A percentile compares a stretch with the other conserved stretches of the same genome.
These are phyloP conservation scores for Ataeniobius toweri DNA, from an alignment of 2,797 vertebrate genomes.

Conservation along the genomic window DNA sequence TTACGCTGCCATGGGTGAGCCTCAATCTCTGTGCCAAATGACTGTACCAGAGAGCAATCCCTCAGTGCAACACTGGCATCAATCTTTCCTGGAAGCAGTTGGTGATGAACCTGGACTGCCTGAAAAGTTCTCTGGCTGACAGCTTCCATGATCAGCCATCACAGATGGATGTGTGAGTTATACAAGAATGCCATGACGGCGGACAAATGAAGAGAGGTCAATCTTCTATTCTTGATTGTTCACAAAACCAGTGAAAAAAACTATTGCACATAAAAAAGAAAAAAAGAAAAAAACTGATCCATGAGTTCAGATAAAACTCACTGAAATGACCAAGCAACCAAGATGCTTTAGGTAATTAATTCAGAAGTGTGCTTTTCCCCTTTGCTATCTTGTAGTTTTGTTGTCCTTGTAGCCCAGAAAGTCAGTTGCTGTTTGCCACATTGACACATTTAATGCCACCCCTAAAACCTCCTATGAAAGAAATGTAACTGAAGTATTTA, in stretches of 20 bases:
- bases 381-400: no score
- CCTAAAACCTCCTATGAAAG: background rate
- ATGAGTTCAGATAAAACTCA: background rate
- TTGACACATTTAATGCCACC: background rate
- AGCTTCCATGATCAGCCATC: conserved; percentile 73
- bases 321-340: background rate
- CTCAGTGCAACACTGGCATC: conserved; percentile 65
- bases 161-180: conserved; percentile 71
- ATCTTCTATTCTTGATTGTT: conserved; percentile 36
- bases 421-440: background rate
- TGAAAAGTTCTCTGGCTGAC: conserved; percentile 71
- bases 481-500: background rate
- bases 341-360: background rate
- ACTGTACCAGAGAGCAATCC: conserved; percentile 69
- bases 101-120: conserved; percentile 63
- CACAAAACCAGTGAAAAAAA: conserved; percentile 11
- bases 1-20: conserved; percentile 65
- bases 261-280: conserved; percentile 9
- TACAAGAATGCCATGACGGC: conserved; percentile 57
- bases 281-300: background rate
- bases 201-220: conserved; percentile 30
- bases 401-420: background rate
- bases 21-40: conserved; percentile 68
- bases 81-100: conserved; percentile 67
- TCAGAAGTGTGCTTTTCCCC: background rate